Conservation (phyloP, 2,888 invertebrate genomes). For the Caprella mutica region DNA sequence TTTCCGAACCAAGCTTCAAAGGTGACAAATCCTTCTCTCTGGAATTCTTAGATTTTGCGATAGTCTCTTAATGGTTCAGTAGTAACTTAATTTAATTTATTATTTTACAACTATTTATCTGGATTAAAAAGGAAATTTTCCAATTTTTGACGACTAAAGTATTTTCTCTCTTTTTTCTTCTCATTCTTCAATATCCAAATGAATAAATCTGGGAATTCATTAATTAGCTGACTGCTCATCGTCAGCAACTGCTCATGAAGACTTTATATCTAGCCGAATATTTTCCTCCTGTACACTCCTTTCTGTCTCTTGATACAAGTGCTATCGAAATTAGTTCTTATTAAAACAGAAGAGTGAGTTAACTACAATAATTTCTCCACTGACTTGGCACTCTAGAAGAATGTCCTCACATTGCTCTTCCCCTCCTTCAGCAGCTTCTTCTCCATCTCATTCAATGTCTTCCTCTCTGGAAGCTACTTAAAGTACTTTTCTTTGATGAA, state of each 20-base stretch:
- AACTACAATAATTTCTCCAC: background rate
- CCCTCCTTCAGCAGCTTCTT: background rate
- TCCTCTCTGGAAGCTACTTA: background rate
- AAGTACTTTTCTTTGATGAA: background rate
- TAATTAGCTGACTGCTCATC: background rate
- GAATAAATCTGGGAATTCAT: constrained; percentile 12
- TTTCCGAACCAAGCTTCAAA: constrained; percentile 10
- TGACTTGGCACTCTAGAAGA: background rate
- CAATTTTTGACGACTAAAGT: background rate
- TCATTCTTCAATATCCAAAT: constrained; percentile 8
- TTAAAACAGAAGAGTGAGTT: background rate
- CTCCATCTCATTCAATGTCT: background rate
- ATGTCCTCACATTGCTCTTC: background rate
- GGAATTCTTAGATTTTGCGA: background rate
- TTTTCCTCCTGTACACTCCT: background rate
- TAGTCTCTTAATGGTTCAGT: too few relatives aligned
- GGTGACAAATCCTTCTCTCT: background rate
- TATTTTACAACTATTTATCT: too few relatives aligned
- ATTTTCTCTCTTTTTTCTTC: constrained; percentile 2
- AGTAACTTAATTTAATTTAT: too few relatives aligned
- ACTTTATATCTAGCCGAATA: background rate
- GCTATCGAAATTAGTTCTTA: background rate
- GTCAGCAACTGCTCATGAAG: background rate
- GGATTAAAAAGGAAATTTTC: constrained; percentile 3
- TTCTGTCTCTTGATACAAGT: background rate